phyloP scores from a whole-genome alignment of 2,113 vertebrate species.

The Syngnathus floridae region DNA sequence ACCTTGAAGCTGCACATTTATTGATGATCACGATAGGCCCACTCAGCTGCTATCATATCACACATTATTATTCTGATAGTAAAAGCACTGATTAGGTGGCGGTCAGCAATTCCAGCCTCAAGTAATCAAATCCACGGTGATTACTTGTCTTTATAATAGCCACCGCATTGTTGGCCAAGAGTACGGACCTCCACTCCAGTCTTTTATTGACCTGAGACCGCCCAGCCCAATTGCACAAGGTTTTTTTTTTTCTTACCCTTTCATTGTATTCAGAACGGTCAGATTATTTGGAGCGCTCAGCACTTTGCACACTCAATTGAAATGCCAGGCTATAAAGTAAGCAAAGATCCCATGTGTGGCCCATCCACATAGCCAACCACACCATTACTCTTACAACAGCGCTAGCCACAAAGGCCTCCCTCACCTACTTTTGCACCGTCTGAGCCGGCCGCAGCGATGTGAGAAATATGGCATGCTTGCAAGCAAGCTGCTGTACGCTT shows the following conservation, averaged over 20 bases:
- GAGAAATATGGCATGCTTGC: constrained; percentile 42
- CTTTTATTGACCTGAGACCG: constrained; percentile 42
- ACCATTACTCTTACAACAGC: constrained; percentile 64
- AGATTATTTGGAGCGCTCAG: constrained; percentile 54
- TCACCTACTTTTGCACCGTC: constrained; percentile 28
- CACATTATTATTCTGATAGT: constrained; percentile 50
- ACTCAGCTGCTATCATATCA: constrained; percentile 42
- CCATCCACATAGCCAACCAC: constrained; percentile 63
- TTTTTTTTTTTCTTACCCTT: constrained; percentile 32
- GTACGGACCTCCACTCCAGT: constrained; percentile 26
- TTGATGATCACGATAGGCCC: constrained; percentile 41
- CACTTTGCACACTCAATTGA: constrained; percentile 62
- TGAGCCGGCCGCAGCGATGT: constrained; percentile 38
- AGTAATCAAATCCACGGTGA: constrained; percentile 62
- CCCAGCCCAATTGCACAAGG: constrained; percentile 34
- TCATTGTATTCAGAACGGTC: constrained; percentile 42
- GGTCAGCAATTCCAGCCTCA: constrained; percentile 57
- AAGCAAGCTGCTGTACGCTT: constrained; percentile 21
- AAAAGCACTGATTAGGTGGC: constrained; percentile 47
- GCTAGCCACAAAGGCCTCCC: constrained; percentile 51
- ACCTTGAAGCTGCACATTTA: constrained; percentile 52
- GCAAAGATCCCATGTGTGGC: constrained; percentile 69
- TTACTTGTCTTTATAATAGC: constrained; percentile 52
- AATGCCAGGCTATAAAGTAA: constrained; percentile 60
- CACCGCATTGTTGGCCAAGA: constrained; percentile 40